phyloP scores from a whole-genome alignment of 1,140 invertebrate species.

The Eulimnadia texana region DNA sequence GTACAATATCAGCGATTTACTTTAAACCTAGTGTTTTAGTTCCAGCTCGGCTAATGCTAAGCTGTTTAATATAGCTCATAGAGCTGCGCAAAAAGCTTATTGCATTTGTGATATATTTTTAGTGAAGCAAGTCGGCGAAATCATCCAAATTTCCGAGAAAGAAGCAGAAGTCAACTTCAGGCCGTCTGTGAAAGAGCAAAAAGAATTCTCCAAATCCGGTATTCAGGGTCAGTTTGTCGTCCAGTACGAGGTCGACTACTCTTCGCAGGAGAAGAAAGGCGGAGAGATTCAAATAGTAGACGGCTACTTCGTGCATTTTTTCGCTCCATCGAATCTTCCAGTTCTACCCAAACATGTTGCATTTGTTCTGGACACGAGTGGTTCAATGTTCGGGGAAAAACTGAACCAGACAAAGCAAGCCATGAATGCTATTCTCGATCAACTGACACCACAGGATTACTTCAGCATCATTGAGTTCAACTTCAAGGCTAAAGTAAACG shows the following conservation, averaged over 20 bases:
- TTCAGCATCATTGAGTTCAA: slow-evolving; percentile 51
- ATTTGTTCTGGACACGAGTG: slow-evolving; percentile 53
- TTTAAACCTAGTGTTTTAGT: not conserved
- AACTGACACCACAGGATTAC: slow-evolving; percentile 42
- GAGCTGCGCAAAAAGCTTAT: too few relatives aligned
- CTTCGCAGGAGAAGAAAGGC: slow-evolving; percentile 24
- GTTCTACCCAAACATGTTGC: slow-evolving; percentile 49
- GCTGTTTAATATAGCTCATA: too few relatives aligned
- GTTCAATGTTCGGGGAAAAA: slow-evolving; percentile 50
- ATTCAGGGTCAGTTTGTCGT: slow-evolving; percentile 44
- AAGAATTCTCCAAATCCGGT: slow-evolving; percentile 31
- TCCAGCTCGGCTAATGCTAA: not conserved
- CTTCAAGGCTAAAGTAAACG: slow-evolving; percentile 34
- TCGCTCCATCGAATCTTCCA: slow-evolving; percentile 41
- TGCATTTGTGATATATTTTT: too few relatives aligned
- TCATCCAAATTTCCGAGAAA: slow-evolving; percentile 18
- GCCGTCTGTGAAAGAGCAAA: slow-evolving; percentile 35
- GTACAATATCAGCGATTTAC: not conserved
- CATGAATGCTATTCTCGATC: slow-evolving; percentile 45
- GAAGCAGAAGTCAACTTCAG: slow-evolving; percentile 27
- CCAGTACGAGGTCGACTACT: slow-evolving; percentile 42
- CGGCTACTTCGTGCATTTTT: slow-evolving; percentile 64
- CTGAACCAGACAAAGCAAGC: slow-evolving; percentile 47
- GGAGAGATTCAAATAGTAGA: slow-evolving; percentile 43
- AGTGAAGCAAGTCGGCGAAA: slow-evolving; percentile 20